Conservation (phyloP, 1,140 invertebrate genomes). For the Drosophila nigromelanica region DNA sequence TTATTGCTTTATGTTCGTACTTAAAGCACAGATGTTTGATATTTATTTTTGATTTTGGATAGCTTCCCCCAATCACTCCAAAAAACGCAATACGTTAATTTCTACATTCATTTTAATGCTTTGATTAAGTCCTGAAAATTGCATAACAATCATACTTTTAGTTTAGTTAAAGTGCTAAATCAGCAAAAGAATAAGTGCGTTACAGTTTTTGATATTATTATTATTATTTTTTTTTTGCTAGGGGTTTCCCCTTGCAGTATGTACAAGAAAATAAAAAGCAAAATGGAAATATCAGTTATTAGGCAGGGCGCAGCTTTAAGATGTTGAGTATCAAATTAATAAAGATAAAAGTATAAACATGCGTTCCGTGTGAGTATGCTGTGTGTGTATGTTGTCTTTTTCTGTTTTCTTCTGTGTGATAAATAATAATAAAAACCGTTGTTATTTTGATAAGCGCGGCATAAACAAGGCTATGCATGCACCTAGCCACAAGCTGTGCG, state of each 20-base stretch:
- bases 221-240: constrained; percentile 10
- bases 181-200: constrained; percentile 18
- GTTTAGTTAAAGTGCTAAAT: background rate
- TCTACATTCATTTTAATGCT: too few species aligned
- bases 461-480: constrained; percentile 32
- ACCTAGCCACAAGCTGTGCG: constrained; percentile 38
- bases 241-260: background rate
- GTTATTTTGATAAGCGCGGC: constrained; percentile 59
- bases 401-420: constrained; percentile 8
- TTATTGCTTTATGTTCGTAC: too few species aligned
- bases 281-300: constrained; percentile 25
- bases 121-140: too few species aligned
- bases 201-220: background rate
- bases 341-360: constrained; percentile 42
- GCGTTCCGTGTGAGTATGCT: background rate
- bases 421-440: constrained; percentile 41
- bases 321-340: constrained; percentile 43
- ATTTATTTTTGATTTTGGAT: too few species aligned
- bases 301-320: constrained; percentile 15
- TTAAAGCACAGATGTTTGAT: too few species aligned
- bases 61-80: too few species aligned
- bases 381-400: background rate
- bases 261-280: constrained; percentile 4
- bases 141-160: too few species aligned
- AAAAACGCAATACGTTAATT: too few species aligned